phyloP scores from a whole-genome alignment of 2,113 vertebrate genomes.

The Psophia crepitans region DNA sequence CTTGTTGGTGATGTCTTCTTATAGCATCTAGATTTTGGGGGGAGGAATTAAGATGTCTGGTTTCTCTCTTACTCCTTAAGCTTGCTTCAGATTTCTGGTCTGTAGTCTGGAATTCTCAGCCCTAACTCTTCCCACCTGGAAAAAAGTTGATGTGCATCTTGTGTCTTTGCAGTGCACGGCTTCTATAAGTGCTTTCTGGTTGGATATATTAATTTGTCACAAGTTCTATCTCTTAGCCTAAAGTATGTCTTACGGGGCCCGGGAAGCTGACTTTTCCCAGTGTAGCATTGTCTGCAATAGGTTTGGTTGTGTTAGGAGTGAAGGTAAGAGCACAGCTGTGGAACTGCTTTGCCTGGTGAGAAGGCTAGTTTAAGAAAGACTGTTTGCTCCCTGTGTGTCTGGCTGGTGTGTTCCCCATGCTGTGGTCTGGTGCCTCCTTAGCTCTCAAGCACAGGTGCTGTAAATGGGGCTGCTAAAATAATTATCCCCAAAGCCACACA shows the following conservation, averaged over 20 bases:
- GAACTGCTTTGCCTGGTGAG: neutral
- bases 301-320: neutral
- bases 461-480: neutral
- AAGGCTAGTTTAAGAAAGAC: neutral
- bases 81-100: neutral
- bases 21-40: neutral
- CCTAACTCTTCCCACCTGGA: neutral
- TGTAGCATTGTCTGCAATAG: neutral
- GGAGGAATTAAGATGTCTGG: neutral
- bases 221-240: neutral
- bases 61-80: neutral
- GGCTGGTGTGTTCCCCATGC: neutral
- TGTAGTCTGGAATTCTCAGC: neutral
- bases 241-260: accelerated
- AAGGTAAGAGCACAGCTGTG: neutral
- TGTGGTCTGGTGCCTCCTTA: neutral
- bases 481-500: neutral
- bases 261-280: neutral
- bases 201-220: neutral
- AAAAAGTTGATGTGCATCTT: neutral
- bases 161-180: neutral
- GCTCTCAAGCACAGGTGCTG: neutral
- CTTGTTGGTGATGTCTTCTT: neutral
- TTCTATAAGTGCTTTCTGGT: neutral
- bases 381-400: neutral